Evolutionary conservation across 2,797 vertebrate genomes (phyloP).

Genomic region (Euphonia xanthogaster): DNA sequence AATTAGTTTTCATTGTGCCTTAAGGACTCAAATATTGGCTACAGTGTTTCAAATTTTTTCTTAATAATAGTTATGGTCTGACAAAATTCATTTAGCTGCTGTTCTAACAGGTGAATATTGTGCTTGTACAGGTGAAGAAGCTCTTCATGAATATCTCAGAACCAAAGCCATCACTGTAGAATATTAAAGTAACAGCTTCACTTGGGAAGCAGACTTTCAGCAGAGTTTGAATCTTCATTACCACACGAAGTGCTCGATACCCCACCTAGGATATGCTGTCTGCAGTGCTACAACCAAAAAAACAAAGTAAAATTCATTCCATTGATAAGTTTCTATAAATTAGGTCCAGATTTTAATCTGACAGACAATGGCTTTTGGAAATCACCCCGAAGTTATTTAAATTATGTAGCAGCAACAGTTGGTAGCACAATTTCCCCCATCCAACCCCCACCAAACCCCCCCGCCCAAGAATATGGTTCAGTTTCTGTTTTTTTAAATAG

Average conservation of each 20-base stretch:
- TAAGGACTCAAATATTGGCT: neutral
- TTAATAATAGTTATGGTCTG: neutral
- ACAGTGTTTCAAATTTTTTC: neutral
- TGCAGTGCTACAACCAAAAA: neutral
- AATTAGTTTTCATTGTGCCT: neutral
- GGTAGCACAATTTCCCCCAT: neutral
- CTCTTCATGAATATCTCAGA: constrained; percentile 93
- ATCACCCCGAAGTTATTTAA: neutral
- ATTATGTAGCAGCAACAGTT: neutral
- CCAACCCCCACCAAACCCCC: accelerated
- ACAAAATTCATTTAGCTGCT: neutral
- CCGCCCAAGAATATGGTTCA: neutral
- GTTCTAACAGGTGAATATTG: neutral
- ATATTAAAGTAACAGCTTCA: constrained; percentile 77
- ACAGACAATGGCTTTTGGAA: neutral
- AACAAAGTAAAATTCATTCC: neutral
- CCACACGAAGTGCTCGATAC: neutral
- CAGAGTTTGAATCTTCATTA: neutral
- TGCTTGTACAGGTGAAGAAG: constrained; percentile 87
- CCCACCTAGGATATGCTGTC: neutral
- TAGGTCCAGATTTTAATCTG: neutral
- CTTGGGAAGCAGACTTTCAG: neutral
- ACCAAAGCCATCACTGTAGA: constrained; percentile 97
- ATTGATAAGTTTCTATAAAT: neutral
- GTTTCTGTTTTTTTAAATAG: neutral